Base-by-base conservation (phyloP, 2,113 vertebrate species). In the Sprattus sprattus region DNA sequence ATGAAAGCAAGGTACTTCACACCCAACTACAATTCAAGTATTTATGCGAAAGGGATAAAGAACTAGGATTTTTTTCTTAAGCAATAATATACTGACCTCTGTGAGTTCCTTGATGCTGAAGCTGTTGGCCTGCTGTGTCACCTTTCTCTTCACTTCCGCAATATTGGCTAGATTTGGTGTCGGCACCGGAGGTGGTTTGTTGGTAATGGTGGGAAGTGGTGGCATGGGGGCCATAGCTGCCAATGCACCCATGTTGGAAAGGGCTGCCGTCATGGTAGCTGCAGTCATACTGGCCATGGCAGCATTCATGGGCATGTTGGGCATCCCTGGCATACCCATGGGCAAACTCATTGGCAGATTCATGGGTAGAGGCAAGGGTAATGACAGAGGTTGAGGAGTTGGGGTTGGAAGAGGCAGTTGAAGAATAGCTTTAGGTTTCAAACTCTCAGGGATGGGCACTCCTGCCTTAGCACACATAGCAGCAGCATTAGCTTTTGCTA, bases 401-500 rank as follows among this genome's bases (percentile, higher is more conserved):
- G 94, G 94, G 54, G 94, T 95, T 28, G 95, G 95, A 45, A 96
- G 95, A 90, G 94, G 94, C 64, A 95, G 95, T 93, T 95, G 98
- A 92, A 96, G 96, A 92, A 96, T 95, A 87, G 96, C 93, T 92
- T 97, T 96, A 86, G 98, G 98, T 91, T 97, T 96, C 87, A 99
- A 95, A 93, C 97, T 99, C 88, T 97, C 97, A 57, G 98, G 98
- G 84, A 99, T 95, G 71, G 98, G 97, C 92, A 99, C 97, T 39
- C 98, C 98, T 13, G 98, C 98, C 94, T 99, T 99, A 25, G 97
- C 98, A 92, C 98, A 99, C 99, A 99, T 99, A 91, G 98, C 98
- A 11, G 98, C 98, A 83, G 98, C 98, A 86, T 99, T 99, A 90
- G 98, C 98, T 95, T 99, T 99, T 87, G 98, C 98, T 91, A 99